Evolutionary conservation across 2,888 invertebrate species (phyloP).

Genomic region (Subacronicta megacephala): DNA sequence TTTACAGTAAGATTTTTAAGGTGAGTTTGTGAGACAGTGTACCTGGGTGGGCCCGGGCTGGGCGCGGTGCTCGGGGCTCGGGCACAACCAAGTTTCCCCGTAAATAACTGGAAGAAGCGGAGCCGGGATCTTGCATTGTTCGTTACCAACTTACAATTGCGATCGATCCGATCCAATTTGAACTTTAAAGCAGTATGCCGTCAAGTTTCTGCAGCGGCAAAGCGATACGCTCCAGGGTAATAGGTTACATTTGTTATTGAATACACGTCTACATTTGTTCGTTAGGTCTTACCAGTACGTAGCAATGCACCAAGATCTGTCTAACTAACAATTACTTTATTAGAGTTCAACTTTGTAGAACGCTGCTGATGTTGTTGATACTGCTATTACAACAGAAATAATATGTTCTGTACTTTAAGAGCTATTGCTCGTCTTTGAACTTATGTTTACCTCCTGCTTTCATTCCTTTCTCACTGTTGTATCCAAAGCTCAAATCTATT

Average conservation of each 20-base stretch:
- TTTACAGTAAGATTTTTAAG: conserved; percentile 57
- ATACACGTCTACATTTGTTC: conserved; percentile 55
- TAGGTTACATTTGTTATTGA: conserved; percentile 59
- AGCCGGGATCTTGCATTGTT: conserved; percentile 44
- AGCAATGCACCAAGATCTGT: conserved; percentile 22
- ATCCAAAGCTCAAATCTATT: too few species aligned
- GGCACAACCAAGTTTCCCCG: conserved; percentile 52
- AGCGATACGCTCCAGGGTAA: conserved; percentile 29
- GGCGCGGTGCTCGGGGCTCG: conserved; percentile 17
- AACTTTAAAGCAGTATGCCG: conserved; percentile 38
- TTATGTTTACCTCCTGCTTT: background rate
- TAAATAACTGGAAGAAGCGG: conserved; percentile 51
- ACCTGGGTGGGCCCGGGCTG: conserved; percentile 24
- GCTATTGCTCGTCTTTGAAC: background rate
- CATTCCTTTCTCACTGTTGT: too few species aligned
- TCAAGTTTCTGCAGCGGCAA: conserved; percentile 14
- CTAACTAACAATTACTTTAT: conserved; percentile 45
- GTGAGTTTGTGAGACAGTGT: conserved; percentile 41
- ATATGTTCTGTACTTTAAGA: conserved; percentile 2
- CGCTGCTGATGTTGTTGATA: conserved; percentile 25
- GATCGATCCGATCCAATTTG: conserved; percentile 50
- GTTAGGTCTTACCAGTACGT: conserved; percentile 39
- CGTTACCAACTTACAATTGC: conserved; percentile 49
- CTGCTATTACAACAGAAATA: conserved; percentile 13
- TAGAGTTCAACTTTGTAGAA: conserved; percentile 33